Base-by-base conservation (phyloP, 2,797 vertebrate species). In the Onychomys leucogaster region DNA sequence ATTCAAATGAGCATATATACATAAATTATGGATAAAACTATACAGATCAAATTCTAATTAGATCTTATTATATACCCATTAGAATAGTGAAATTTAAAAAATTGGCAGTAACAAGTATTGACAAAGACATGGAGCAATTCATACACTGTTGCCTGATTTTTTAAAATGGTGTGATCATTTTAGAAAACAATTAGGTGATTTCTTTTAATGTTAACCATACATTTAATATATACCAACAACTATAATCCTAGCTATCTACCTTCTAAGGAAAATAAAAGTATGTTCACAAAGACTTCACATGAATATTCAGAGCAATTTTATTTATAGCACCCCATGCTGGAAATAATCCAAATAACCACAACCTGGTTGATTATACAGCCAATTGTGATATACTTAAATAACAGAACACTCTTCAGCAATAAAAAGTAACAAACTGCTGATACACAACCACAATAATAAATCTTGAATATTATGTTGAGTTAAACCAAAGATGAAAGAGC, bases 221-320 rank as follows among this genome's bases (percentile, higher is more conserved):
- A 59, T 11, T 94, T 37, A 83, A 49, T 21, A 49, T 59, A 65
- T 3, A 37, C 52, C 52, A 65, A 4, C 10, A 77, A 37, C 82
- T 76, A 85, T 10, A 57, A 32, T 17, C 6, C 14, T 75, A 89
- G 29, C 14, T 61, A 94, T 63, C 43, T 75, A 78, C 6, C 27
- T 11, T 49, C 61, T 46, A 43, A 52, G 73, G 21, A 96, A 17
- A 89, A 93, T 86, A 71, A n/a, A 95, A 97, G 29, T 6, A 71
- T 27, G 4, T 49, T 77, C 75, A 85, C 46, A 83, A 82, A 92
- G 27, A 85, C 67, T 86, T 75, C 55, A 37, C 27, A 2, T 75
- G 41, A 89, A 71, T 84, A 95, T 84, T 81, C 81, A 90, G 90
- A 69, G 7, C 17, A 67, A 46, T 23, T 73, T 94, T 90, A 75